A percentile compares a stretch with the other conserved stretches of the same genome.
phyloP scores from a whole-genome alignment of 2,797 vertebrate species.

The Falco concolor region DNA sequence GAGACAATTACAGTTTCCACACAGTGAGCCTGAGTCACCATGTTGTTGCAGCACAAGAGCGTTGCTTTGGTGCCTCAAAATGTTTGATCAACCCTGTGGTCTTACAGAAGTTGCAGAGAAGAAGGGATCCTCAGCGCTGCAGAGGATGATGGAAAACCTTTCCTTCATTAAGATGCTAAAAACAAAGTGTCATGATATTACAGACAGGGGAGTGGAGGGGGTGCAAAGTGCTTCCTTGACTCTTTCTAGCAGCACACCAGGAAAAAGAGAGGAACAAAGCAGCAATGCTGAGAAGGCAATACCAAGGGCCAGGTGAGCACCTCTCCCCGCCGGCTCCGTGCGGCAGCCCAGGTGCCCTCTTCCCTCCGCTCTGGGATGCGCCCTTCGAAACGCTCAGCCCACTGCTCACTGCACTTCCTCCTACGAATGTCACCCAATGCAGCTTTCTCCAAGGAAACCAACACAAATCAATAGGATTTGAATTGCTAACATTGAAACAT shows the following conservation, averaged over 20 bases:
- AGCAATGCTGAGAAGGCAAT: background rate
- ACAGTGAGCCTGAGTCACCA: background rate
- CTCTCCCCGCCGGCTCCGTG: background rate
- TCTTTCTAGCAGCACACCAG: background rate
- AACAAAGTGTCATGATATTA: background rate
- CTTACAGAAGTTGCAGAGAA: background rate
- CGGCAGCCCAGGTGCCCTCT: background rate
- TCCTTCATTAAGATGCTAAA: background rate
- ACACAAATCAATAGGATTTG: background rate
- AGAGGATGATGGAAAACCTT: background rate
- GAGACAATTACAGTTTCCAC: background rate
- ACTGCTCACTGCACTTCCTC: background rate
- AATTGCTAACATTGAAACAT: background rate
- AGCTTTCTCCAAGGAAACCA: background rate
- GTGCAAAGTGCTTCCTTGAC: rapidly evolving
- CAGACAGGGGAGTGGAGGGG: background rate
- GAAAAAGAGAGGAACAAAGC: background rate
- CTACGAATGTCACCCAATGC: background rate
- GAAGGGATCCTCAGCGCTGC: background rate
- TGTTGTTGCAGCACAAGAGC: background rate
- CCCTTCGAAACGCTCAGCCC: background rate
- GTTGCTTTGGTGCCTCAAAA: background rate
- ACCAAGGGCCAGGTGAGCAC: background rate
- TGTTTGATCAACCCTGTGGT: background rate
- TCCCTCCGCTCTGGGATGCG: background rate